Percentiles rank a stretch among this genome's conserved stretches.
Conservation (phyloP, 2,113 vertebrate genomes). For the Pristiophorus japonicus region DNA sequence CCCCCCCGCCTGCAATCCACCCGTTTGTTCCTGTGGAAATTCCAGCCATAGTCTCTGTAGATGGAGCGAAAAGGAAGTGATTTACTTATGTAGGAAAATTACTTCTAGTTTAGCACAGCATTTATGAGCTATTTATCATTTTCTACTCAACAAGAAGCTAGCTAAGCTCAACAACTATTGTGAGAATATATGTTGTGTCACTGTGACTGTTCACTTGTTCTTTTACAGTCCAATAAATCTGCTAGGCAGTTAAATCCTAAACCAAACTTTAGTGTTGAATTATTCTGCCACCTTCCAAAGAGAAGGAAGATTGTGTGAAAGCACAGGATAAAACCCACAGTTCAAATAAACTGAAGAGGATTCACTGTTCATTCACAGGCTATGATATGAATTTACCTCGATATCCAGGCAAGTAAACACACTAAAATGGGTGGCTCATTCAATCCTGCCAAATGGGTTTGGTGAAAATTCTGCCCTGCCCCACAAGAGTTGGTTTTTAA, state of each 20-base stretch:
- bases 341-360: neutral
- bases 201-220: neutral
- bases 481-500: neutral
- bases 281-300: neutral
- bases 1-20: too few relatives aligned
- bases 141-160: neutral
- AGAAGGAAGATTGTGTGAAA: neutral
- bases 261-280: neutral
- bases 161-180: neutral
- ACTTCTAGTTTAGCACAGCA: neutral
- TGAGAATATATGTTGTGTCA: neutral
- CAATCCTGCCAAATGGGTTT: neutral
- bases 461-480: neutral
- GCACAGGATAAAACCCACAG: neutral
- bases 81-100: neutral
- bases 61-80: neutral
- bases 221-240: neutral
- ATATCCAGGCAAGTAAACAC: too few relatives aligned
- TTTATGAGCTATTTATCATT: neutral
- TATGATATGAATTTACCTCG: too few relatives aligned
- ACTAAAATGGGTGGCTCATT: neutral
- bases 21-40: too few relatives aligned
- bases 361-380: neutral
- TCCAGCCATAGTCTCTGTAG: neutral
- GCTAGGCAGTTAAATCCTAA: neutral